Evolutionary conservation across 1,140 invertebrate genomes (phyloP).

Genomic region (Drosophila fuyamai): DNA sequence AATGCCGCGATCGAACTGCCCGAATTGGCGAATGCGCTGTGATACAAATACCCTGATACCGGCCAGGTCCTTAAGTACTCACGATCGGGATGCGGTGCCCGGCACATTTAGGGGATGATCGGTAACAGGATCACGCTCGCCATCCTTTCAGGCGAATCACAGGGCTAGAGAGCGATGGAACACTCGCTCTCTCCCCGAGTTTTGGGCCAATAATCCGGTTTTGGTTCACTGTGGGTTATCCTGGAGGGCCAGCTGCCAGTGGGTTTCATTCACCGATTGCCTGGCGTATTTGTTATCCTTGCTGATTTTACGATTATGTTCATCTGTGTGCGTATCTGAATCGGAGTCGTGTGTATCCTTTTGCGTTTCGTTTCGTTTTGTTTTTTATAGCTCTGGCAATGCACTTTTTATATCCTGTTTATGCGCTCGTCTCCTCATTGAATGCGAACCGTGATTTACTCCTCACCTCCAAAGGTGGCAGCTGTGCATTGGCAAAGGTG

Average conservation of each 20-base stretch:
- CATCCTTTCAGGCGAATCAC: conserved; percentile 16
- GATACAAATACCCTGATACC: conserved; percentile 67
- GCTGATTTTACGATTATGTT: conserved; percentile 68
- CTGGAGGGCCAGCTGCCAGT: conserved; percentile 66
- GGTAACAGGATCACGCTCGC: conserved; percentile 53
- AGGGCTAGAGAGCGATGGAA: not conserved
- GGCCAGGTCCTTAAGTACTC: conserved; percentile 70
- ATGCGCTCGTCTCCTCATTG: conserved; percentile 62
- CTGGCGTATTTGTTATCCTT: conserved; percentile 70
- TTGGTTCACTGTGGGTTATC: conserved; percentile 53
- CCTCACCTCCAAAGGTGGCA: conserved; percentile 30
- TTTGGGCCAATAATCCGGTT: conserved; percentile 69
- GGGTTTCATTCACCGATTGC: conserved; percentile 62
- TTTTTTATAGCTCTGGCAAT: conserved; percentile 65
- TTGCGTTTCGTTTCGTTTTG: conserved; percentile 35
- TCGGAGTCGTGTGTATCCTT: conserved; percentile 50
- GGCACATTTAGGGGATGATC: conserved; percentile 66
- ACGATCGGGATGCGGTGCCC: conserved; percentile 43
- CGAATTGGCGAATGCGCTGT: conserved; percentile 56
- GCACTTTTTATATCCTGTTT: conserved; percentile 83
- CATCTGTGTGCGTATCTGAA: conserved; percentile 43
- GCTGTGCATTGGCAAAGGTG: conserved; percentile 55
- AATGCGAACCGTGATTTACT: conserved; percentile 63
- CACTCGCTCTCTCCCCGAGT: conserved; percentile 41
- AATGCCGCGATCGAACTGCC: conserved; percentile 68